A percentile compares a stretch with the other conserved stretches of the same genome.
These are phyloP conservation scores for Dusona sp. DNA, from an alignment of 2,888 invertebrate species.

Conservation along the genomic window DNA sequence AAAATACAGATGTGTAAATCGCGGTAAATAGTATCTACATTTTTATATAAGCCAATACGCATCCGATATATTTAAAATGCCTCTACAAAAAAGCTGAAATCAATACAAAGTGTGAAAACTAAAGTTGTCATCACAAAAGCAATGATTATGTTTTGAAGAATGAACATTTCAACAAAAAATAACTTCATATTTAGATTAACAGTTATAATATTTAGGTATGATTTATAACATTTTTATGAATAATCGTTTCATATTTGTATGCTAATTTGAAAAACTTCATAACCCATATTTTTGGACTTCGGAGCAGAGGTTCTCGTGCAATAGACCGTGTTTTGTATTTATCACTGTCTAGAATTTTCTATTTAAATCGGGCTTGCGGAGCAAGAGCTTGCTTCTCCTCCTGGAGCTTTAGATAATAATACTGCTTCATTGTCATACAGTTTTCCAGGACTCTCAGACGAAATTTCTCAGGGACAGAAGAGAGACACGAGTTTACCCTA, in stretches of 20 bases:
- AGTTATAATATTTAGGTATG: too few relatives aligned
- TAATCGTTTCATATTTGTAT: neutral
- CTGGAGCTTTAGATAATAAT: neutral
- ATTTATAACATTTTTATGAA: neutral
- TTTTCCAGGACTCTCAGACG: neutral
- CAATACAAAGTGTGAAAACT: neutral
- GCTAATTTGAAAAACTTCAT: neutral
- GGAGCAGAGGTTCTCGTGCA: neutral
- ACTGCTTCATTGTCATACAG: neutral
- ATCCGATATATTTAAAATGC: neutral
- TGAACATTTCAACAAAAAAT: too few relatives aligned
- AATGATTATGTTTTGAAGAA: too few relatives aligned
- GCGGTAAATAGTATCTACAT: neutral
- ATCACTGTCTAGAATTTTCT: neutral
- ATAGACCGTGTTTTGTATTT: neutral
- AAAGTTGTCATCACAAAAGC: neutral
- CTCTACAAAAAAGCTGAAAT: neutral
- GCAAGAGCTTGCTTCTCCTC: neutral
- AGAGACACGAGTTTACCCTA: neutral
- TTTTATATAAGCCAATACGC: neutral
- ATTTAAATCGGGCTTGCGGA: neutral
- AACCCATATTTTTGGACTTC: neutral
- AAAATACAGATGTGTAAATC: neutral
- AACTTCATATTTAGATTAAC: too few relatives aligned
- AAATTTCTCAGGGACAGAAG: neutral